Base-by-base conservation (phyloP, 1,140 invertebrate species). In the Probaryconus sp. region DNA sequence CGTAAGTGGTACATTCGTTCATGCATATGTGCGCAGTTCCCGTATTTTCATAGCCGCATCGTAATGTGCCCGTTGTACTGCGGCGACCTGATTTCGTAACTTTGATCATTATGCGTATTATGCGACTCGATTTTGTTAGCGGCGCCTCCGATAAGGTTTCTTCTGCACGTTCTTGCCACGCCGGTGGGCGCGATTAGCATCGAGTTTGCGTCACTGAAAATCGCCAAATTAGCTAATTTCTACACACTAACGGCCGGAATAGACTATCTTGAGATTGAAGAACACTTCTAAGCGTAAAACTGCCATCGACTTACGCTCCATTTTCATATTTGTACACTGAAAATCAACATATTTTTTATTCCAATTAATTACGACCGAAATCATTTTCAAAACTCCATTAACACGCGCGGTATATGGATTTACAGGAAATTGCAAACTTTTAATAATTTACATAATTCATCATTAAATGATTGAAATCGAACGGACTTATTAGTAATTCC, bases 171-270 rank as follows among this genome's bases (percentile, higher is more conserved):
- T 51, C 26, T 50, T 35, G 42, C 13, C 7, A 1, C 16, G 9
- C 1, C 33, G 7, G 24, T 24, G 43, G 35, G 11, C 16, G 38
- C 33, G 43, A 45, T 69, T 64, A 40, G 40, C 60, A 69, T 72
- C 63, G 63, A 71, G 38, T 71, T 48, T 63, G 65, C 53, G 73
- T 69, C 77, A 75, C 67, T 58, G 67, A 38, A 42, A 70, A 74
- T 79, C 64, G 67, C 50, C 70, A 79, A 80, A 79, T 79, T 78
- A 82, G 80, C 76, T 85, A 85, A 82, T 68, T 67, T 78, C 79
- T 84, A 84, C 76, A 76, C 63, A 69, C 82, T 86, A 86, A 85
- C 83, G 84, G 84, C 83, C 85, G 82, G 84, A 85, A 84, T 80
- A 77, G 70, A 82, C 81, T 83, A 77, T 79, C 76, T 85, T 78